Conservation (phyloP, 2,888 invertebrate species). For the Eumacrocentrus americanus region DNA sequence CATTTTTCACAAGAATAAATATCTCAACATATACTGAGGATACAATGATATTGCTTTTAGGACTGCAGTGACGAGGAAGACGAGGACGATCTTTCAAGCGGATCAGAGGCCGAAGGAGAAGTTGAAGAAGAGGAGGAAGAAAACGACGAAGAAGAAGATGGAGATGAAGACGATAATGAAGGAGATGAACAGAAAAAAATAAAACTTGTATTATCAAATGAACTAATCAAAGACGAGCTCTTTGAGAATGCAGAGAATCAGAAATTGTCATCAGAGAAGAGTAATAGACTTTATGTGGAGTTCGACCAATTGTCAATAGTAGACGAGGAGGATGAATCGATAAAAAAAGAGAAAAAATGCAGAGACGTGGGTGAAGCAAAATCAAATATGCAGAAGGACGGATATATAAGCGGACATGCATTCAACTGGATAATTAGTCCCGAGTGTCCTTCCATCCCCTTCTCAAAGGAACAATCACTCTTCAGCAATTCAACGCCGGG, state of each 20-base stretch:
- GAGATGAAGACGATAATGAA: conserved; percentile 37
- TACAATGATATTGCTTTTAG: too few relatives aligned
- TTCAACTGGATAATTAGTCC: conserved; percentile 29
- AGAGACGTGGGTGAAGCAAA: conserved; percentile 22
- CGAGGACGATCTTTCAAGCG: conserved; percentile 32
- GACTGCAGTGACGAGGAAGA: conserved; percentile 51
- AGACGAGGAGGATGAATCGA: conserved; percentile 69
- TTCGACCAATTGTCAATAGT: conserved; percentile 81
- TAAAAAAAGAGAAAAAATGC: conserved; percentile 41
- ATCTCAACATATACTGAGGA: too few relatives aligned
- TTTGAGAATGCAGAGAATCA: conserved; percentile 58
- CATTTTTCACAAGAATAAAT: not conserved
- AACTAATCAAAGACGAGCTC: conserved; percentile 45
- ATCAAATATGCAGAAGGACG: conserved; percentile 16
- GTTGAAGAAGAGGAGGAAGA: conserved; percentile 48
- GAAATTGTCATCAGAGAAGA: conserved; percentile 64
- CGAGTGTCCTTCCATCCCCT: conserved; percentile 23
- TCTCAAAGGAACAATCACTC: conserved; percentile 21
- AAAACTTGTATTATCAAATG: conserved; percentile 50
- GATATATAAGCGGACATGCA: conserved; percentile 22
- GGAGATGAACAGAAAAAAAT: conserved; percentile 53
- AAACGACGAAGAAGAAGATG: conserved; percentile 47
- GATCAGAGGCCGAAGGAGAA: conserved; percentile 24
- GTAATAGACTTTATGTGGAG: conserved; percentile 50
- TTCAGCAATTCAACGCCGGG: conserved; percentile 16